Base-by-base conservation (phyloP, 2,888 invertebrate species). In the Acanthosepion pharaonis region DNA sequence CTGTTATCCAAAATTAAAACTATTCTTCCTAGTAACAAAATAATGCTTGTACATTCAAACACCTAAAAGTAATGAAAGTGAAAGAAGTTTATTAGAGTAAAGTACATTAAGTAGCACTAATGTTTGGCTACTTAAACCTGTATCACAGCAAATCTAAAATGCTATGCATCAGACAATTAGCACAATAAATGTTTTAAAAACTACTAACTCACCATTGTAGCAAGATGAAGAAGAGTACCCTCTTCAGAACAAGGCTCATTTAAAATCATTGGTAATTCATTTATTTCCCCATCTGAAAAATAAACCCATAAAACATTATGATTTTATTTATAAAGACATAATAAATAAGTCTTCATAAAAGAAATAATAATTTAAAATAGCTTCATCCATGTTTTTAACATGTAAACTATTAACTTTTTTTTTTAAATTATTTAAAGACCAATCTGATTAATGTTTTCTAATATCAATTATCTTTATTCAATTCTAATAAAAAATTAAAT, bases 191-290 rank as follows among this genome's bases (percentile, higher is more conserved):
- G 20, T 18, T 53, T 11, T 53, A 78, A 78, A 91, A 93, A n/a
- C 48, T 59, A 95, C 48, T 95, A 93, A 78, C 95, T 96, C 97
- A 98, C 98, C 97, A 98, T 98, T 28, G 98, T 98, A 91, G 98
- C 98, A 94, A 98, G 97, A 95, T 98, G 98, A 92, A 98, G 97
- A 95, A 98, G 97, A 28, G 98, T 98, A 91, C 98, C 98, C 96
- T 98, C 98, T 95, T 98, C 97, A 95, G 98, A 96, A 94, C 96
- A 96, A 9, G 96, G 95, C 95, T 98, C 97, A 96, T 98, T 98
- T 48, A 98, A 96, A 95, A 98, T 97, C 95, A 95, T 95, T 49
- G 95, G 94, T 92, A 96, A 94, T 91, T 95, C 33, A 33, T 95
- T 95, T 48, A 94, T 92, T 78, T 96, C 95, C 93, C 95, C 94